Evolutionary conservation across 2,888 invertebrate genomes (phyloP).

Genomic region (Pseudeuparius sepicola): DNA sequence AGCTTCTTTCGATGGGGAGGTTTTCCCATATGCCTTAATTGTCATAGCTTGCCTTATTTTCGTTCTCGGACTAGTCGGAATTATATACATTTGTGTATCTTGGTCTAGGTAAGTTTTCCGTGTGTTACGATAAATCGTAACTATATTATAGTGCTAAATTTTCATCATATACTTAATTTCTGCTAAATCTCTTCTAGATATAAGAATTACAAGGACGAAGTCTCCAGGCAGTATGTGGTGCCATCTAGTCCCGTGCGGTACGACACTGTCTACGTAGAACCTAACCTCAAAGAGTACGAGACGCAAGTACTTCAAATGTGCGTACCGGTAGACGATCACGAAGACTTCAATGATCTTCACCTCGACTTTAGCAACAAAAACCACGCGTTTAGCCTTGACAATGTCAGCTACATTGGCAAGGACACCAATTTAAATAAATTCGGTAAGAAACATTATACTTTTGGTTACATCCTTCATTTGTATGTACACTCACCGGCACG

Average conservation of each 20-base stretch:
- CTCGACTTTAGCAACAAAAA: conserved; percentile 80
- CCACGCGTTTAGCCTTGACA: conserved; percentile 79
- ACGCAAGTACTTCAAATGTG: conserved; percentile 92
- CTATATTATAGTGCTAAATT: background rate
- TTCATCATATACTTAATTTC: background rate
- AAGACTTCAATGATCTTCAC: conserved; percentile 68
- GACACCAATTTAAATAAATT: conserved; percentile 52
- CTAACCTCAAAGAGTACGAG: conserved; percentile 87
- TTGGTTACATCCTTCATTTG: no score
- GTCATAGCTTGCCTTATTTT: conserved; percentile 84
- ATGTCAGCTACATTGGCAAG: conserved; percentile 79
- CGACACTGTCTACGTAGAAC: conserved; percentile 61
- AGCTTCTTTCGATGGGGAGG: conserved; percentile 44
- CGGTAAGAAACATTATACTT: no score
- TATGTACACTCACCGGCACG: no score
- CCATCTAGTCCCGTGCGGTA: conserved; percentile 54
- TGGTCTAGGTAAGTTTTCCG: conserved; percentile 71
- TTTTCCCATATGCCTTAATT: conserved; percentile 82
- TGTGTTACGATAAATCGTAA: conserved; percentile 2
- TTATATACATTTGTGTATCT: conserved; percentile 86
- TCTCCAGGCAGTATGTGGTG: conserved; percentile 39
- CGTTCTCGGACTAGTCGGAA: conserved; percentile 76
- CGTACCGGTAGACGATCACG: conserved; percentile 74
- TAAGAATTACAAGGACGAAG: conserved; percentile 73
- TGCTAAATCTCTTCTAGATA: conserved; percentile 48